Evolutionary conservation across 1,140 invertebrate species (phyloP).

Genomic region (Eciton burchellii): DNA sequence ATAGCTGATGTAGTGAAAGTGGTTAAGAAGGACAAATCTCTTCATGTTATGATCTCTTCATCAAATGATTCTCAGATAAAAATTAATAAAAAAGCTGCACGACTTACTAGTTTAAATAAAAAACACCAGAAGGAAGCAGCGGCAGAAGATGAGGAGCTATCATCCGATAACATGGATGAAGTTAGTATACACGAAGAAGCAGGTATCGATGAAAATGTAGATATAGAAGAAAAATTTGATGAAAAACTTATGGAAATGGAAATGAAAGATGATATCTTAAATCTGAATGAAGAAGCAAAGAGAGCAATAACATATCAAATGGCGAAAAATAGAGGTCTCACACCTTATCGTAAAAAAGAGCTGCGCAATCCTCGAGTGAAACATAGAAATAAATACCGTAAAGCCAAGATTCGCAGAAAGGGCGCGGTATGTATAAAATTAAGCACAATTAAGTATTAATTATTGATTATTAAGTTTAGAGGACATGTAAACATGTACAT

Average conservation of each 20-base stretch:
- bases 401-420: conserved; percentile 95
- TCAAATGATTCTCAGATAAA: conserved; percentile 61
- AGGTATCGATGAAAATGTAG: conserved; percentile 40
- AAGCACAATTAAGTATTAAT: conserved; percentile 7
- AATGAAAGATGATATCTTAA: conserved; percentile 74
- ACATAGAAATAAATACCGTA: conserved; percentile 95
- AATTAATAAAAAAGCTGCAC: conserved; percentile 34
- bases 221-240: conserved; percentile 37
- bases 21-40: conserved; percentile 72
- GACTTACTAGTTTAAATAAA: conserved; percentile 37
- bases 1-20: conserved; percentile 81
- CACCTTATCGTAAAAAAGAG: conserved; percentile 95
- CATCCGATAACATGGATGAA: not conserved
- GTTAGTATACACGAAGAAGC: not conserved
- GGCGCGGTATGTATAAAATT: conserved; percentile 89
- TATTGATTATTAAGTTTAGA: conserved; percentile 12
- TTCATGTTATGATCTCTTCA: conserved; percentile 75
- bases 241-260: conserved; percentile 81
- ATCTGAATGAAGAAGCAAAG: conserved; percentile 86
- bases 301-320: conserved; percentile 96
- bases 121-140: conserved; percentile 9
- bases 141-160: not conserved
- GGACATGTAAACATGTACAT: too few species aligned
- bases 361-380: conserved; percentile 97
- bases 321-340: conserved; percentile 97